phyloP scores from a whole-genome alignment of 64 coral and sea anemone species.

The Dendronephthya gigantea region DNA sequence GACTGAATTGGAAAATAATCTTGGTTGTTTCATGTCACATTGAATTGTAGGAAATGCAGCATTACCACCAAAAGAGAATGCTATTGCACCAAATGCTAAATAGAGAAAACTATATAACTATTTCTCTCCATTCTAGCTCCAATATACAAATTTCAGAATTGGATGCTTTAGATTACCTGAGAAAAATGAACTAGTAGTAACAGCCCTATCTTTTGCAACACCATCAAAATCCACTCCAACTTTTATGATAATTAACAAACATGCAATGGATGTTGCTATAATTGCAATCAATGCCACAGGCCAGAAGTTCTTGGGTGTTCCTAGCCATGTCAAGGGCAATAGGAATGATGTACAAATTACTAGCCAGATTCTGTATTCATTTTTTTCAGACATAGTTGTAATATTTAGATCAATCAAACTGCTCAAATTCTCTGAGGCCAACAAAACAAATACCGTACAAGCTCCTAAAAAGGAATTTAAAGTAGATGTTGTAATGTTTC shows the following conservation, averaged over 20 bases:
- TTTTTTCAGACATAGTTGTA: background rate
- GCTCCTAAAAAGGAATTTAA: conserved; percentile 40
- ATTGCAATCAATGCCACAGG: conserved; percentile 70
- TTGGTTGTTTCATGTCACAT: conserved; percentile 73
- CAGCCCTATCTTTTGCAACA: conserved; percentile 21
- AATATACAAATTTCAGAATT: background rate
- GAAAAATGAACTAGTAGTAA: conserved; percentile 56
- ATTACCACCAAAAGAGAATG: conserved; percentile 84
- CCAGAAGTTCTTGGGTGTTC: conserved; percentile 93
- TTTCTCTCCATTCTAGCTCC: background rate
- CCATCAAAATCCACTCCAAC: conserved; percentile 56
- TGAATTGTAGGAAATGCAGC: conserved; percentile 87
- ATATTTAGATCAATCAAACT: conserved; percentile 50
- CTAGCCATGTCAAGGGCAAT: conserved; percentile 67
- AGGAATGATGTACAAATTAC: conserved; percentile 53
- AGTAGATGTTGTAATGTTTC: no score
- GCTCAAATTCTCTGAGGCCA: conserved; percentile 61
- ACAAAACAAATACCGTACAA: conserved; percentile 69
- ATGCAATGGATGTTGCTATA: conserved; percentile 60
- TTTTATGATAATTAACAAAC: conserved; percentile 54
- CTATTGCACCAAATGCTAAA: conserved; percentile 75
- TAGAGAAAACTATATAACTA: background rate
- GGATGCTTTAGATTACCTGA: no score
- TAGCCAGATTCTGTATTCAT: conserved; percentile 63
- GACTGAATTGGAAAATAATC: conserved; percentile 49